Conservation (phyloP, 1,140 invertebrate genomes). For the Chelonus insularis region DNA sequence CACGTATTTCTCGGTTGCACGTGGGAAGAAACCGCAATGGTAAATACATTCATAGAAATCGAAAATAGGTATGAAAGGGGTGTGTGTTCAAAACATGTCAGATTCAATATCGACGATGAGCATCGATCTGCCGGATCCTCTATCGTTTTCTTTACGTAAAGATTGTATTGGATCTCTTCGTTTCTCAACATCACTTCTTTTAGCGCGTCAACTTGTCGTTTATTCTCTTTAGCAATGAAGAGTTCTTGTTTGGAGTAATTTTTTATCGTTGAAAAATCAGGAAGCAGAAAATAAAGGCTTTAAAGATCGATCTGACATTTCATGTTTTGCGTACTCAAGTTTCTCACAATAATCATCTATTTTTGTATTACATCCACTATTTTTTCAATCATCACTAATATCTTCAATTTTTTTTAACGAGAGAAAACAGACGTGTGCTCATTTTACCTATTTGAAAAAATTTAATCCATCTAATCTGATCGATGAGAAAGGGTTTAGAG, state of each 20-base stretch:
- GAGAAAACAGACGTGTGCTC: no score
- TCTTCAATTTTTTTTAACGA: no score
- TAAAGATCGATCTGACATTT: constrained; percentile 18
- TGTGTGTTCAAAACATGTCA: constrained; percentile 61
- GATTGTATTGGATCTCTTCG: constrained; percentile 10
- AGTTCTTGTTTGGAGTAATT: constrained; percentile 9
- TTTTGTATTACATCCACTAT: neutral
- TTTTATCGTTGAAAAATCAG: constrained; percentile 14
- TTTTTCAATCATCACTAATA: no score
- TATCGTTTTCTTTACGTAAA: neutral
- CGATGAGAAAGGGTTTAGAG: no score
- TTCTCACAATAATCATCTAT: constrained; percentile 4
- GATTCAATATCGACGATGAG: constrained; percentile 52
- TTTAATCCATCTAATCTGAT: no score
- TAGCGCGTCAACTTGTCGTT: constrained; percentile 11
- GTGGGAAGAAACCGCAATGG: constrained; percentile 53
- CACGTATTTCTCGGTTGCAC: constrained; percentile 49
- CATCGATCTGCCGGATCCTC: constrained; percentile 47
- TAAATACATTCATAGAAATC: constrained; percentile 56
- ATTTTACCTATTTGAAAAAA: no score
- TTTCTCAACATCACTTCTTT: neutral
- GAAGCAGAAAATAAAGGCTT: constrained; percentile 2
- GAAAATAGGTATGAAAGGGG: constrained; percentile 51
- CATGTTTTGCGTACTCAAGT: constrained; percentile 14
- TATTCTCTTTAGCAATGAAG: constrained; percentile 12